A percentile compares a stretch with the other conserved stretches of the same genome.
Evolutionary conservation across 2,113 vertebrate genomes (phyloP).

Genomic region (Gymnorhina tibicen): DNA sequence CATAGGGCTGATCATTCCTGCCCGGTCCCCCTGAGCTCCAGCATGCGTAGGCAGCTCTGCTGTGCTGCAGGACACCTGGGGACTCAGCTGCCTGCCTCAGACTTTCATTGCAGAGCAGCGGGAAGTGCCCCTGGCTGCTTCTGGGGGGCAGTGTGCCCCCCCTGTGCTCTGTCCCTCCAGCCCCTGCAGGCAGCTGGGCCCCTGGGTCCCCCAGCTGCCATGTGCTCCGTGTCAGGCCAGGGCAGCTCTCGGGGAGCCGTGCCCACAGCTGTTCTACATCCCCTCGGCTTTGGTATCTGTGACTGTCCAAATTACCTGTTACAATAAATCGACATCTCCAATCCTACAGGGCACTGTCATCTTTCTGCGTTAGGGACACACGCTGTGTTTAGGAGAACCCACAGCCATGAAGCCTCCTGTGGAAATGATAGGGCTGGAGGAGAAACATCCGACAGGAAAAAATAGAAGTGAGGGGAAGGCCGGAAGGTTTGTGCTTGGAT

Average conservation of each 20-base stretch:
- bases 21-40: background rate
- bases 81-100: background rate
- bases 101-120: background rate
- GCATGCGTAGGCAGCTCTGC: background rate
- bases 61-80: background rate
- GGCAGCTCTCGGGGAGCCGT: background rate
- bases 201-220: background rate
- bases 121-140: background rate
- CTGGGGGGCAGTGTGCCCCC: background rate
- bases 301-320: conserved; percentile 55
- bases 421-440: background rate
- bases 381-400: rapidly evolving
- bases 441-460: background rate
- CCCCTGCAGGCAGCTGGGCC: background rate
- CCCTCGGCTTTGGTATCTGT: conserved; percentile 50
- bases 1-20: background rate
- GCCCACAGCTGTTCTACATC: conserved; percentile 44
- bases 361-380: background rate
- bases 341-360: background rate
- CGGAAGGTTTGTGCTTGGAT: rapidly evolving
- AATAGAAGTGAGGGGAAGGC: background rate
- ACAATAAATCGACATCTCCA: conserved; percentile 58
- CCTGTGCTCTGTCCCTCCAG: background rate
- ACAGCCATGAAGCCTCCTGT: background rate
- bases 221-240: background rate